Evolutionary conservation across 2,888 invertebrate species (phyloP).

Genomic region (Pterostichus madidus): DNA sequence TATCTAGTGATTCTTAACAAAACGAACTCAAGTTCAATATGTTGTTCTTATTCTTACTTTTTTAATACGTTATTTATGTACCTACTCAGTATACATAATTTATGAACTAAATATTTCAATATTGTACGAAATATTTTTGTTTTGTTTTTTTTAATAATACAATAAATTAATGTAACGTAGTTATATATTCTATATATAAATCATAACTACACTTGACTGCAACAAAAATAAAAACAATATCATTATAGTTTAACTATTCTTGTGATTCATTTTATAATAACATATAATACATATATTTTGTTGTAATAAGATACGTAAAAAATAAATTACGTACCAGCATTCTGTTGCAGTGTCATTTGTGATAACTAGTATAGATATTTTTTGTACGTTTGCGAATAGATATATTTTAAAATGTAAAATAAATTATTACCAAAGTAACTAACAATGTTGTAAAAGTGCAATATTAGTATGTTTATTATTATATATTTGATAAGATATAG

Average conservation of each 20-base stretch:
- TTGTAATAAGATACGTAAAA: conserved; percentile 50
- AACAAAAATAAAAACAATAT: conserved; percentile 39
- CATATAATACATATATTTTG: conserved; percentile 31
- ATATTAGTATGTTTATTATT: conserved; percentile 65
- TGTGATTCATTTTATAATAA: neutral
- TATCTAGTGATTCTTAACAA: neutral
- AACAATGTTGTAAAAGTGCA: conserved; percentile 66
- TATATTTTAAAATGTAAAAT: conserved; percentile 62
- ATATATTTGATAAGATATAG: conserved; percentile 62
- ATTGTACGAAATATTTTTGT: neutral
- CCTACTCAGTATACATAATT: neutral
- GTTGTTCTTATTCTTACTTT: neutral
- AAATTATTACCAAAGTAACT: conserved; percentile 59
- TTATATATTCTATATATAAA: neutral
- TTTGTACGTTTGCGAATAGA: conserved; percentile 65
- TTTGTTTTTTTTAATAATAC: neutral
- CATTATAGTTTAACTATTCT: neutral
- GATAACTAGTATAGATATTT: conserved; percentile 66
- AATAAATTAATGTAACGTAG: neutral
- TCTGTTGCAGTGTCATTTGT: conserved; percentile 66
- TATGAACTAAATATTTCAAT: too few relatives aligned
- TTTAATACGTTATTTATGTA: neutral
- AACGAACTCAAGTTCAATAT: neutral
- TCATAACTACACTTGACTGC: conserved; percentile 23
- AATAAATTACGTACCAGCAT: conserved; percentile 64